Percentiles rank a stretch among this genome's conserved stretches.
Evolutionary conservation across 2,113 vertebrate genomes (phyloP).

Genomic region (Australoheros scitulus): DNA sequence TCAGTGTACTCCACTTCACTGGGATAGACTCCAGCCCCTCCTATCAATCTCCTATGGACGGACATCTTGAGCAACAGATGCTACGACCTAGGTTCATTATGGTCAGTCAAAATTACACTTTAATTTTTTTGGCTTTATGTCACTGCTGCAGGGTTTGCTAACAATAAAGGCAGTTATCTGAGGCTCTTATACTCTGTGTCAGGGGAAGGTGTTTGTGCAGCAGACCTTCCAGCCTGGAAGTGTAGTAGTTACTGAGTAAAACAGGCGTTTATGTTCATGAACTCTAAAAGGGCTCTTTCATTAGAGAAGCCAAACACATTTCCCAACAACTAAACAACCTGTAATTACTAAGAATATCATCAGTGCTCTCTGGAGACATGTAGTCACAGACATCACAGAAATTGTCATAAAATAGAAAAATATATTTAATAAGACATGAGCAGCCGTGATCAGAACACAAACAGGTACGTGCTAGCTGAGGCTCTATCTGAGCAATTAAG

Average conservation of each 20-base stretch:
- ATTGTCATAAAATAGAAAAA: not conserved
- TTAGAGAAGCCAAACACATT: not conserved
- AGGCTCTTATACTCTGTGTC: not conserved
- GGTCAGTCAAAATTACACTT: no score
- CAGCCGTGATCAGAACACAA: not conserved
- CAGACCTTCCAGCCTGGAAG: not conserved
- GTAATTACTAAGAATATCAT: not conserved
- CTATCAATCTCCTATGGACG: no score
- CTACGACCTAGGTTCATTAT: no score
- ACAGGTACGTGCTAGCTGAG: not conserved
- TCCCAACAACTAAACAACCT: not conserved
- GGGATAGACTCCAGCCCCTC: no score
- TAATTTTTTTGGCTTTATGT: not conserved
- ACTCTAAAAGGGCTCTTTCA: not conserved
- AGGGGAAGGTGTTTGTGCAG: not conserved
- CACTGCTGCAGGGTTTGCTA: not conserved
- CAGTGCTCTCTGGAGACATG: not conserved
- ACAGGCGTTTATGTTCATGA: not conserved
- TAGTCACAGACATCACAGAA: not conserved
- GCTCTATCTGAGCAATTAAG: conserved; percentile 6
- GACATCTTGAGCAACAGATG: no score
- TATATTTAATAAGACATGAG: not conserved
- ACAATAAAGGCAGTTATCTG: not conserved
- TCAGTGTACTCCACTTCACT: no score
- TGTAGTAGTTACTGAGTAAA: not conserved